Evolutionary conservation across 2,888 invertebrate species (phyloP), one percentile per base, ranked within the genome.

Genomic region (Nomada goodeniana): DNA sequence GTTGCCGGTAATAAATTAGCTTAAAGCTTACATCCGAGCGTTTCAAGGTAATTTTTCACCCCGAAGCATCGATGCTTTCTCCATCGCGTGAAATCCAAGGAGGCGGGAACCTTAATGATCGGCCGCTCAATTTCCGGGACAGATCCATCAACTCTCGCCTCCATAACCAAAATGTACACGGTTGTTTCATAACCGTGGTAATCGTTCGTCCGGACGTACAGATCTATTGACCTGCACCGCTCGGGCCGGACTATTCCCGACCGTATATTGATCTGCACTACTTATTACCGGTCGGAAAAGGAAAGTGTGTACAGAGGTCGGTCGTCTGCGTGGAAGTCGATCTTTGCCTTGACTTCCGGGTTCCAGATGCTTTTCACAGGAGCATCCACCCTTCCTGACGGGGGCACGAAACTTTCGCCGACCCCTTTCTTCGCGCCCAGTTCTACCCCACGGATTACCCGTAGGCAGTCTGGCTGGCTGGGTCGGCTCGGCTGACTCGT

Each of bases 301-400:
- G 83, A 82, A 79, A 70, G 81, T 69, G 85, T 61, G 85, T 57
- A 68, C 59, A 80, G 72, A 80, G 72, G 72, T 71, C 78, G 82
- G 76, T 81, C 71, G 76, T 82, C 78, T 67, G 82, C 82, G 82
- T 83, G 85, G 83, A 87, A 89, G 89, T 89, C 87, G 86, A 77
- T 87, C 91, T 91, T 91, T 92, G 89, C 91, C 83, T 83, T 85
- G 87, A 91, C 89, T 91, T 91, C 82, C 88, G 81, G 87, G 75
- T 87, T 81, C 83, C 83, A 83, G 83, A 86, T 82, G 89, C 88
- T 87, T 87, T 88, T 87, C 85, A 86, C 81, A 67, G 81, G 71
- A 79, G 79, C 76, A 77, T 78, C 82, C 79, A 78, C 79, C 85
- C 86, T 83, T 80, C 72, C 85, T 74, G 76, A 76, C 86, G 71